A percentile compares a stretch with the other conserved stretches of the same genome.
These are phyloP conservation scores for Sorex maritimensis DNA, from an alignment of 2,797 vertebrate genomes.

Conservation along the genomic window DNA sequence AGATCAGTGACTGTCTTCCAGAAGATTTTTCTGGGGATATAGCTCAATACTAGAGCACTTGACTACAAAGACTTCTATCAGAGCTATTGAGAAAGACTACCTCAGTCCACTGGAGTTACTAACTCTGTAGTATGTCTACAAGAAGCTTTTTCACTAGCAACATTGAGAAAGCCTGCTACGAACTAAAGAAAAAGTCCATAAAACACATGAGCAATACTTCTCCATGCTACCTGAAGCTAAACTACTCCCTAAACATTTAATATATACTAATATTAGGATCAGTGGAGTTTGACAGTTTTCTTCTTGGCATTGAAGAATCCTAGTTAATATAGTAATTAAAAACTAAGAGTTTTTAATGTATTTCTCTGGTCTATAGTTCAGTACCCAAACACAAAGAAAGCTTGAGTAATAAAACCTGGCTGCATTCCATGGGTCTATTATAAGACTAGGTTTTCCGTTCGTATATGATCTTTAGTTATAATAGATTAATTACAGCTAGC, in stretches of 20 bases:
- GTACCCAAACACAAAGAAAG: constrained; percentile 40
- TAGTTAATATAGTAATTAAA: neutral
- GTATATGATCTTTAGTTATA: constrained; percentile 31
- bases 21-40: neutral
- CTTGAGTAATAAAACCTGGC: constrained; percentile 10
- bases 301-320: neutral
- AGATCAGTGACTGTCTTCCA: neutral
- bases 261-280: constrained; percentile 11
- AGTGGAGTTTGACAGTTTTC: constrained; percentile 54
- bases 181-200: neutral
- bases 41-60: no score
- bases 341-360: constrained; percentile 17
- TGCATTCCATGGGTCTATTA: neutral
- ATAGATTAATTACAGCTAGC: constrained; percentile 46
- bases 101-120: neutral
- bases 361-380: constrained; percentile 46
- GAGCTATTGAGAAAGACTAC: constrained; percentile 1
- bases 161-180: neutral
- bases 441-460: constrained; percentile 46
- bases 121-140: neutral
- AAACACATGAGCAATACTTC: neutral
- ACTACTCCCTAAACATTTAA: neutral
- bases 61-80: neutral
- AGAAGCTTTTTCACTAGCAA: constrained; percentile 36
- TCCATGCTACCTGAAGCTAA: constrained; percentile 13